Evolutionary conservation across 2,113 vertebrate species (phyloP).

Genomic region (Mormyrus lacerda): DNA sequence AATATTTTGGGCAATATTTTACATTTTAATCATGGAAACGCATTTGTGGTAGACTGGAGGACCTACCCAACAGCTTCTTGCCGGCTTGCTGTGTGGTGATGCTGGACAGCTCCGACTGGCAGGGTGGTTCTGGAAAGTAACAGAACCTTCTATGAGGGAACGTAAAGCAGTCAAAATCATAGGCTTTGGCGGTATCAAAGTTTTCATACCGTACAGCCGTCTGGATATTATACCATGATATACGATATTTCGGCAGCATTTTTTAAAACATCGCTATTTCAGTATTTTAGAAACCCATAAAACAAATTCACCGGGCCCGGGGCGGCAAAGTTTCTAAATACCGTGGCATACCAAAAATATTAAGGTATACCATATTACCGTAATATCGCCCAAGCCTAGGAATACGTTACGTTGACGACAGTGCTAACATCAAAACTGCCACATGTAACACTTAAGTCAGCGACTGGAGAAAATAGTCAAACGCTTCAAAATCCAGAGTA

Average conservation of each 20-base stretch:
- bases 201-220: neutral
- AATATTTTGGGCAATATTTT: neutral
- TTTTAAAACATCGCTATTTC: neutral
- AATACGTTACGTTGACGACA: neutral
- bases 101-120: conserved; percentile 77
- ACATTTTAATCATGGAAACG: conserved; percentile 25
- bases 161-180: neutral
- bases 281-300: neutral
- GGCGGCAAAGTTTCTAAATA: neutral
- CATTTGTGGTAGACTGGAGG: conserved; percentile 47
- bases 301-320: neutral
- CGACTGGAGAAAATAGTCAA: neutral
- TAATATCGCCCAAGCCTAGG: neutral
- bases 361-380: neutral
- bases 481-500: neutral
- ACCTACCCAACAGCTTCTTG: conserved; percentile 85
- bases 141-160: neutral
- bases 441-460: neutral
- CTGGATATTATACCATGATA: neutral
- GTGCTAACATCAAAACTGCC: neutral
- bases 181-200: neutral
- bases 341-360: neutral
- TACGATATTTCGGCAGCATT: neutral
- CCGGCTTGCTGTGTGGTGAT: conserved; percentile 78
- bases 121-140: conserved; percentile 79